Base-by-base conservation (phyloP, 2,113 vertebrate genomes). In the Passer domesticus region DNA sequence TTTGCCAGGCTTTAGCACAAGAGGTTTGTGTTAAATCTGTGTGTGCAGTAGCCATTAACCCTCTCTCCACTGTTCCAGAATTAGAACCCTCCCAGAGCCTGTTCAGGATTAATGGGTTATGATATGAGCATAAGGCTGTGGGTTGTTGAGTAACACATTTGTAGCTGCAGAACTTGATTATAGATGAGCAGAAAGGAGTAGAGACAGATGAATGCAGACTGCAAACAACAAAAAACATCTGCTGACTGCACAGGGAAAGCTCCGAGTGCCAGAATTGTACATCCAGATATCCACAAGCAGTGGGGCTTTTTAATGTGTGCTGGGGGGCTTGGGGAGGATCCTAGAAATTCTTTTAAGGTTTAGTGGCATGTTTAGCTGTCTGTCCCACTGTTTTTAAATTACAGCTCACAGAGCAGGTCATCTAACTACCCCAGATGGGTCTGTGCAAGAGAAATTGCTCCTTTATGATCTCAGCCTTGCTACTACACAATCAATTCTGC, bases 91-190 rank as follows among this genome's bases (percentile, higher is more conserved):
- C 50, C 6, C 43, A 46, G 73, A 62, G 31, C 33, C 33, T n/a
- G 59, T 8, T 69, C 82, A 88, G 67, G 69, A 83, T 86, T 83
- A 91, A 88, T 70, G 82, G 63, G 44, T 70, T 86, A 41, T 55
- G 68, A 52, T 69, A 49, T 0, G 0, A 93, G 70, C 93, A 88
- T 64, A 93, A 88, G 92, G 79, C 60, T 90, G 60, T 49, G 60
- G 33, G 47, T n/a, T 89, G 84, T 80, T 1, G 16, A 91, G 39
- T 69, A 85, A 72, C 88, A 92, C 82, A 72, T 96, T 88, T 97
- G 79, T 83, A 93, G 76, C 86, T 94, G 68, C 79, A 92, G 86
- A 94, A 90, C 86, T 90, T 87, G 92, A 89, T 96, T 96, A 87
- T 67, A n/a, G 79, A 90, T 83, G 95, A 95, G 83, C 62, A 93